These are phyloP conservation scores for Octodon degus DNA, from an alignment of 2,113 vertebrate genomes.

Conservation along the genomic window DNA sequence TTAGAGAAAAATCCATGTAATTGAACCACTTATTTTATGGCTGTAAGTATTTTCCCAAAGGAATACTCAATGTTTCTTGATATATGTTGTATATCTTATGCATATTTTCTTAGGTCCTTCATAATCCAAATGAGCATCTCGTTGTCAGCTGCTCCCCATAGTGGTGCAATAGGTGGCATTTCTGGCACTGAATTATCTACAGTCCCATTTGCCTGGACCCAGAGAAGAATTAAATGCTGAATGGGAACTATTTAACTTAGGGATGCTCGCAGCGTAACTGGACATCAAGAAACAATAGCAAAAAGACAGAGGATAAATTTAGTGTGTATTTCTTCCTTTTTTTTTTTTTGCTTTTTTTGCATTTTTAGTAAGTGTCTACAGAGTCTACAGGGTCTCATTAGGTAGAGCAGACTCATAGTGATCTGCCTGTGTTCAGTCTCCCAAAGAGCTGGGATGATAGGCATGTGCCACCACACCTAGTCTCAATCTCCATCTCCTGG, in stretches of 20 bases:
- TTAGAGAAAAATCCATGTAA: conserved; percentile 68
- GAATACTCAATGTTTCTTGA: conserved; percentile 52
- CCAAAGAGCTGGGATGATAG: no score
- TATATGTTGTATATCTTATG: conserved; percentile 39
- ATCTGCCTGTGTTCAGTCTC: no score
- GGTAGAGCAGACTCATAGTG: no score
- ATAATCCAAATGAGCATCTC: not conserved
- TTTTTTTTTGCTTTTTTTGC: no score
- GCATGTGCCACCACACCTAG: no score
- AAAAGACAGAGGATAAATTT: not conserved
- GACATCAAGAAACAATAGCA: not conserved
- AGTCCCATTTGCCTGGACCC: not conserved
- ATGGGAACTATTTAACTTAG: not conserved
- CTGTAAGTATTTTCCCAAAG: conserved; percentile 73
- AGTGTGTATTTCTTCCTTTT: not conserved
- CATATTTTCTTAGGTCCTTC: conserved; percentile 45
- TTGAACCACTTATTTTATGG: conserved; percentile 58
- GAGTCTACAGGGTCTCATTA: no score
- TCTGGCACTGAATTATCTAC: not conserved
- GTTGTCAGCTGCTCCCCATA: not conserved
- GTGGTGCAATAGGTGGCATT: conserved; percentile 19
- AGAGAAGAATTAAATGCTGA: not conserved
- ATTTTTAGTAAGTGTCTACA: no score
- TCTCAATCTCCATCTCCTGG: no score
- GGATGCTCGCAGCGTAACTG: not conserved